Percentiles rank a stretch among this genome's conserved stretches.
Evolutionary conservation across 2,888 invertebrate genomes (phyloP).

Genomic region (Ochlodes sylvanus): DNA sequence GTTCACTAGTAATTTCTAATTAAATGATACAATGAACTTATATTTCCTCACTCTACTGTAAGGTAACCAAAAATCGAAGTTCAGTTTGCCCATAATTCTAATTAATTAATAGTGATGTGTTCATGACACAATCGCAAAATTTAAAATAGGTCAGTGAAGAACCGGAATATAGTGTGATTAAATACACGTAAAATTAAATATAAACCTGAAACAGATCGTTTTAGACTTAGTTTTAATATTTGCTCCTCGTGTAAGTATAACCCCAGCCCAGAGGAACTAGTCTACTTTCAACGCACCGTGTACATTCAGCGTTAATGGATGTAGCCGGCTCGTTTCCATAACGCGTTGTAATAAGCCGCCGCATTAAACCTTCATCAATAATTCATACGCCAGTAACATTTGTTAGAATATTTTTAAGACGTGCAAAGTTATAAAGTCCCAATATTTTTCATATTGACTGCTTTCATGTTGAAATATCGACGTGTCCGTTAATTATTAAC

Average conservation of each 20-base stretch:
- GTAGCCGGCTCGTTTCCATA: slow-evolving; percentile 62
- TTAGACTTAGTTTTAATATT: not conserved
- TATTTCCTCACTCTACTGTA: too few species aligned
- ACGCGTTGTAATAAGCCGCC: slow-evolving; percentile 64
- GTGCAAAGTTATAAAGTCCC: slow-evolving; percentile 30
- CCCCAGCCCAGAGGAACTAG: not conserved
- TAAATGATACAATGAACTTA: not conserved
- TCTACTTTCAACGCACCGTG: slow-evolving; percentile 47
- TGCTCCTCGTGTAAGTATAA: slow-evolving; percentile 11
- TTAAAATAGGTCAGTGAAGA: too few species aligned
- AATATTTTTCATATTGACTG: slow-evolving; percentile 41
- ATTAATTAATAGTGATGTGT: too few species aligned
- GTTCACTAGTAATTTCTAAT: too few species aligned
- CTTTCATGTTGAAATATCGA: slow-evolving; percentile 31
- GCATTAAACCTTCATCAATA: slow-evolving; percentile 66
- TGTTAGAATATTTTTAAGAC: slow-evolving; percentile 46
- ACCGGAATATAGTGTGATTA: too few species aligned
- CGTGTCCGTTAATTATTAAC: slow-evolving; percentile 35
- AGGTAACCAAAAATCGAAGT: too few species aligned
- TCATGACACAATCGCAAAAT: too few species aligned
- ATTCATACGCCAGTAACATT: slow-evolving; percentile 64
- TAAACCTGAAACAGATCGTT: not conserved
- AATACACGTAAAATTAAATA: not conserved
- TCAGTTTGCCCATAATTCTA: too few species aligned
- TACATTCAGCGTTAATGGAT: slow-evolving; percentile 64